Conservation (phyloP, 1,140 invertebrate genomes). For the Neotoxoptera formosana region DNA sequence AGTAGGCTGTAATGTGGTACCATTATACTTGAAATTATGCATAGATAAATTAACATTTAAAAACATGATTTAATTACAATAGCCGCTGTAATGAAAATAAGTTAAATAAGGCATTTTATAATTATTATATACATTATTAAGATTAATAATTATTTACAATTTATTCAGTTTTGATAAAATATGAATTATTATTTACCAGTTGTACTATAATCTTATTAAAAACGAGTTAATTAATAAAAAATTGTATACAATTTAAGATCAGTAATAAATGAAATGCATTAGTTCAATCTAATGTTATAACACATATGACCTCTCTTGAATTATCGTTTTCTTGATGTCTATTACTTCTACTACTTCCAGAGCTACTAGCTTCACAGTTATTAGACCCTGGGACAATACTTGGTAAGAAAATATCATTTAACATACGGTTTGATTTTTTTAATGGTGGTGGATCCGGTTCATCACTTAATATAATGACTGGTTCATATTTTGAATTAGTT, state of each 20-base stretch:
- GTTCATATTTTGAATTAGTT: background rate
- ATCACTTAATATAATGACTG: conserved; percentile 1
- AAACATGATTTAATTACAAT: background rate
- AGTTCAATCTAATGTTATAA: conserved; percentile 52
- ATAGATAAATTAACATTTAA: background rate
- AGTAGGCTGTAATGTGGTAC: background rate
- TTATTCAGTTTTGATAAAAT: background rate
- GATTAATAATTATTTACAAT: background rate
- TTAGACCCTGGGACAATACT: background rate
- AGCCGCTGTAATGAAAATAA: background rate
- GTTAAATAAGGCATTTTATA: background rate
- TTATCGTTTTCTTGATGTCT: background rate
- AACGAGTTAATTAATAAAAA: background rate
- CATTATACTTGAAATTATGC: background rate
- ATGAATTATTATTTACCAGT: background rate
- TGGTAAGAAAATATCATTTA: background rate
- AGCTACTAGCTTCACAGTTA: background rate
- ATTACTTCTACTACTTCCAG: background rate
- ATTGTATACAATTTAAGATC: background rate
- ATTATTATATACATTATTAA: background rate
- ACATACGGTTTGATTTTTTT: background rate
- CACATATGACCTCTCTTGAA: conserved; percentile 6
- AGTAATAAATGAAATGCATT: background rate
- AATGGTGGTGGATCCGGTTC: background rate
- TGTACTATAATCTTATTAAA: background rate